phyloP scores from a whole-genome alignment of 2,797 vertebrate species.

The Heliangelus exortis region DNA sequence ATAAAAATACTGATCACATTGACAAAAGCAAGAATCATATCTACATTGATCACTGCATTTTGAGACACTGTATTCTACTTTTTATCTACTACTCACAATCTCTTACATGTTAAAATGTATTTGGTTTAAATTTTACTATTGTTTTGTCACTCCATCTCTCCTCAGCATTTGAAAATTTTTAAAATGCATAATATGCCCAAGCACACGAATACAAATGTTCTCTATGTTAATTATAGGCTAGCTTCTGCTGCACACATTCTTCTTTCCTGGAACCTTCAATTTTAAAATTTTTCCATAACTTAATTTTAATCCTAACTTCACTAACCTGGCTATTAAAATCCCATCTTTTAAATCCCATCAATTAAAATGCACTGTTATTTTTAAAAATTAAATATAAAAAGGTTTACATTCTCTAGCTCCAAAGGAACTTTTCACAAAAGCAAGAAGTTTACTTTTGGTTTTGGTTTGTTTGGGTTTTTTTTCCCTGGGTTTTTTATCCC shows the following conservation, averaged over 20 bases:
- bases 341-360: neutral
- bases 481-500: too few relatives aligned
- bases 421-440: neutral
- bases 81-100: neutral
- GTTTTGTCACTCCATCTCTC: neutral
- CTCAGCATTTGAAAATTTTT: neutral
- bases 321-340: neutral
- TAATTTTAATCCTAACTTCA: neutral
- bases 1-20: neutral
- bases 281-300: neutral
- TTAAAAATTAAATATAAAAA: neutral
- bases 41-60: neutral
- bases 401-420: neutral
- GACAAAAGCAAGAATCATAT: neutral
- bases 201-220: neutral
- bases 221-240: neutral
- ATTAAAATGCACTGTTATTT: neutral
- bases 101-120: neutral
- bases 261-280: neutral
- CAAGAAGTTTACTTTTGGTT: neutral
- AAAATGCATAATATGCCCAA: neutral
- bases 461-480: too few relatives aligned
- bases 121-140: neutral
- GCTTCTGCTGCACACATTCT: neutral
- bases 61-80: neutral